Base-by-base conservation (phyloP, 1,140 invertebrate genomes). In the Gonatopus flavifemur region DNA sequence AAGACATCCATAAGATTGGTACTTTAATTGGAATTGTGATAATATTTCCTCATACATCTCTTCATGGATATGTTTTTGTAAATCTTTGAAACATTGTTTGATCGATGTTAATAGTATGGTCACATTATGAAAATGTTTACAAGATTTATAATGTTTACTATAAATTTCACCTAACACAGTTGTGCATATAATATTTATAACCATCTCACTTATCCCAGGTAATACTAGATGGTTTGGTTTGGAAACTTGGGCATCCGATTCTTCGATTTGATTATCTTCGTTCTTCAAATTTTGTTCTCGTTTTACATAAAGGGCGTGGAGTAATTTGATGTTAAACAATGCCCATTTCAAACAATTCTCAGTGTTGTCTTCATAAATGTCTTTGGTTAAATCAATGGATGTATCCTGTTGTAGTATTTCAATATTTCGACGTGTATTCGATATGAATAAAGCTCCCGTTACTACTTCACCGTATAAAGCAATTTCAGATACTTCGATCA, bases 271-370 rank as follows among this genome's bases (percentile, higher is more conserved):
- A n/a, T n/a, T n/a, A n/a, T n/a, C n/a, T n/a, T n/a, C n/a, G n/a
- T n/a, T n/a, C n/a, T 13, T 2, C 1, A n/a, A n/a, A 3, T 13
- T 7, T 36, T 2, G 18, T 15, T 4, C 21, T 40, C 9, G 20
- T 48, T 40, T 55, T 18, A 18, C 32, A 2, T 44, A 52, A 5
- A 77, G 40, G 52, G 64, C 66, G 21, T 70, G 70, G 5, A 76
- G 37, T 42, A 78, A 54, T 48, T 70, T 66, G 21, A 58, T 55
- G 44, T 51, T 68, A n/a, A 68, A 64, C 4, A 66, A 40, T 28
- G 74, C 70, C 76, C 76, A 77, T 47, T 54, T 62, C 13, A 76
- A 54, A 37, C 67, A 77, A 36, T 65, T 67, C 3, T 59, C 60
- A 2, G 54, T 69, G 48, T 61, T 65, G 52, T 76, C 64, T 4